Percentiles rank a stretch among this genome's conserved stretches.
phyloP scores from a whole-genome alignment of 2,888 invertebrate genomes.

The Rutpela maculata region DNA sequence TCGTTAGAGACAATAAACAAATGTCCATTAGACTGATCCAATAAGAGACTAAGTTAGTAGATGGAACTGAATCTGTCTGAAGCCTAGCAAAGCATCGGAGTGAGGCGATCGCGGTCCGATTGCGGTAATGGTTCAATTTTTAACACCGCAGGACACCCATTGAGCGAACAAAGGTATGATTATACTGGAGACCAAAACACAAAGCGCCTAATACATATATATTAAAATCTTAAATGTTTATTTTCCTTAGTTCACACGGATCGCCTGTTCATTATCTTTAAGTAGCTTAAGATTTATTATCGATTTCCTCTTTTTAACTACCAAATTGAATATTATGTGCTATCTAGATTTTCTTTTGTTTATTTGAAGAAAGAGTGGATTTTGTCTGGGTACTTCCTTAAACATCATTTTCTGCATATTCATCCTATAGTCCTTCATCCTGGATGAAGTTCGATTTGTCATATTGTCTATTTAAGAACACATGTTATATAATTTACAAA shows the following conservation, averaged over 20 bases:
- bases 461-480: too few species aligned
- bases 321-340: conserved; percentile 53
- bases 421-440: conserved; percentile 16
- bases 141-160: conserved; percentile 74
- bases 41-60: conserved; percentile 46
- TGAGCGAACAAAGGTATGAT: conserved; percentile 72
- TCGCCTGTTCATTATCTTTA: conserved; percentile 62
- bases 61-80: conserved; percentile 41
- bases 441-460: neutral
- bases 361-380: conserved; percentile 22
- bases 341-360: conserved; percentile 33
- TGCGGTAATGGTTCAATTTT: conserved; percentile 74
- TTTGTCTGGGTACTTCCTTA: conserved; percentile 2
- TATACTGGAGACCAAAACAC: conserved; percentile 69
- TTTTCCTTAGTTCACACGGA: conserved; percentile 70
- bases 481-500: too few species aligned
- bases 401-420: conserved; percentile 36
- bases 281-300: conserved; percentile 67
- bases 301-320: conserved; percentile 62
- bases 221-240: conserved; percentile 73
- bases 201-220: conserved; percentile 73
- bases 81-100: conserved; percentile 17
- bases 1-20: conserved; percentile 54
- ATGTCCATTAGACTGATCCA: conserved; percentile 54
- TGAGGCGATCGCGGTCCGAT: conserved; percentile 67